Evolutionary conservation across 2,797 vertebrate genomes (phyloP).

Genomic region (Sebastolobus alascanus): DNA sequence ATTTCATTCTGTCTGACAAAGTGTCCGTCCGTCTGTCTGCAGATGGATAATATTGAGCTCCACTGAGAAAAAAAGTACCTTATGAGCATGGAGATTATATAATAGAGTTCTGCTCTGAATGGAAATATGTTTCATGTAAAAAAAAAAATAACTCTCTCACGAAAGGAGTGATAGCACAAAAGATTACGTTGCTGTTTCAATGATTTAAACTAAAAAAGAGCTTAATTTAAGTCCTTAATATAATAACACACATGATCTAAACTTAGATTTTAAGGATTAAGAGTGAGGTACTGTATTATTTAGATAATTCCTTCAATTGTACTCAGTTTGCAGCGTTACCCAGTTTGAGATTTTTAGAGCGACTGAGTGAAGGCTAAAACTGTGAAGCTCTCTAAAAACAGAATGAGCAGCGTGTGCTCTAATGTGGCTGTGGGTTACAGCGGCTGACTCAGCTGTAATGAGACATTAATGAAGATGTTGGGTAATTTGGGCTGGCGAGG

Average conservation of each 20-base stretch:
- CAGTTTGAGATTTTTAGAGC: neutral
- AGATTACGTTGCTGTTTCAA: neutral
- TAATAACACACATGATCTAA: neutral
- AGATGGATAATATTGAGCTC: slow-evolving; percentile 21
- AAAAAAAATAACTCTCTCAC: neutral
- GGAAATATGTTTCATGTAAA: neutral
- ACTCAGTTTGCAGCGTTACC: neutral
- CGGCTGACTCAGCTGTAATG: slow-evolving; percentile 78
- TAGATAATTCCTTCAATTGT: neutral
- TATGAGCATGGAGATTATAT: slow-evolving; percentile 18
- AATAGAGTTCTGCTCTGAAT: neutral
- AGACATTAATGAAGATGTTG: slow-evolving; percentile 79
- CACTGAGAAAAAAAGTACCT: neutral
- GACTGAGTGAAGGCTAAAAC: neutral
- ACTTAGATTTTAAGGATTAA: neutral
- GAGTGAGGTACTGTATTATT: neutral
- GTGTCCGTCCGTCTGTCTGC: slow-evolving; percentile 17
- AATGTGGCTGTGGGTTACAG: slow-evolving; percentile 54
- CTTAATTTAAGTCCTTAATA: neutral
- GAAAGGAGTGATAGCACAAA: neutral
- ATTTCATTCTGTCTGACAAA: slow-evolving; percentile 5
- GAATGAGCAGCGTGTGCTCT: slow-evolving; percentile 33
- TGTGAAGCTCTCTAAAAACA: slow-evolving; percentile 19
- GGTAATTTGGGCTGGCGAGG: slow-evolving; percentile 67
- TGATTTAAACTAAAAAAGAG: neutral